Base-by-base conservation (phyloP, 1,140 invertebrate species). In the Apocrypta bakeri region DNA sequence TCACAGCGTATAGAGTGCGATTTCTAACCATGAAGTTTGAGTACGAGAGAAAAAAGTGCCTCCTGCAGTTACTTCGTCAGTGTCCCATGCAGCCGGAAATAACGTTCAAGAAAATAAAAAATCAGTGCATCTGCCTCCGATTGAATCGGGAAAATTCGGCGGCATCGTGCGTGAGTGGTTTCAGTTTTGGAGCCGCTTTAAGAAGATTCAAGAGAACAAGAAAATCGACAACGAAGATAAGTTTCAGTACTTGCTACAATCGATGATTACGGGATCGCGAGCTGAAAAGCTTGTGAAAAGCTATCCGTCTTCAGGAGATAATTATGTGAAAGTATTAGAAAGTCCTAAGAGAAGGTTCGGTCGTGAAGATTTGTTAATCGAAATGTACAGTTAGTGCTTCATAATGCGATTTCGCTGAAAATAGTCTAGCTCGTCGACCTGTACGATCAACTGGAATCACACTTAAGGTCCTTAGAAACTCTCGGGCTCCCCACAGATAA, bases 321-420 rank as follows among this genome's bases (percentile, higher is more conserved):
- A 88, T 37, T 88, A 89, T 76, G 3, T 29, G 0, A 86, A 88
- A 73, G 88, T 83, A 71, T 66, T 89, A 7, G 77, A 84, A 0
- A 72, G 76, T 29, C 82, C 88, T 14, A 86, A 87, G 79, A 56
- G 14, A 25, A 24, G 85, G 48, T 88, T 87, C 79, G 88, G 85
- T n/a, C n/a, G n/a, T n/a, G n/a, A n/a, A n/a, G n/a, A n/a, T n/a
- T n/a, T n/a, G n/a, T n/a, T n/a, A n/a, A 84, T 88, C 9, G 84
- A 89, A 83, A 78, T 86, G 33, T 90, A 89, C 86, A 79, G 29
- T 37, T 90, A 24, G 84, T 74, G 17, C 27, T 79, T 24, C 37
- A 79, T 63, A 79, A 79, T 69, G 69, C 76, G 6, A 63, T 73
- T 2, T 64, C 2, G 25, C 21, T 68, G 7, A 73, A 73, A 25